These are phyloP conservation scores for Anticlea derivata DNA, from an alignment of 2,888 invertebrate species.

Conservation along the genomic window DNA sequence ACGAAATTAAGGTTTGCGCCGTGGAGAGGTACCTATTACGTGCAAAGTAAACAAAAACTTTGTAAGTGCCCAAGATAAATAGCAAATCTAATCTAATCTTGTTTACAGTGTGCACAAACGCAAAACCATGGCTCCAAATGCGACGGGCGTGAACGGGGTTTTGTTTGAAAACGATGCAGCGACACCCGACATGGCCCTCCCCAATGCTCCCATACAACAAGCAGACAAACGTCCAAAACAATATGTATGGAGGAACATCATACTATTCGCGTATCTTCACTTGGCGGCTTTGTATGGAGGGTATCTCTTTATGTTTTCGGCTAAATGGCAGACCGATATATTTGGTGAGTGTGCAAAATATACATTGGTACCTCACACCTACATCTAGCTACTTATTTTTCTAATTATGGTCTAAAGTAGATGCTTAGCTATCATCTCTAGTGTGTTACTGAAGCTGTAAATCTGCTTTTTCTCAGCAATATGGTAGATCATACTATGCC, in stretches of 20 bases:
- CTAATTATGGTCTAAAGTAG: too few species aligned
- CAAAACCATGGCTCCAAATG: constrained; percentile 72
- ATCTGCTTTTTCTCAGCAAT: too few species aligned
- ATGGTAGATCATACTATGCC: too few species aligned
- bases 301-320: constrained; percentile 88
- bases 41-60: constrained; percentile 24
- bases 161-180: constrained; percentile 76
- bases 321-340: constrained; percentile 87
- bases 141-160: constrained; percentile 71
- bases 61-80: constrained; percentile 8
- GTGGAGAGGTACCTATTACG: constrained; percentile 34
- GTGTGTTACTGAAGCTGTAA: too few species aligned
- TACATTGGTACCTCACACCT: too few species aligned
- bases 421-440: too few species aligned
- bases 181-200: constrained; percentile 72
- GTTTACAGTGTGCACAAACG: constrained; percentile 41
- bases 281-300: constrained; percentile 89
- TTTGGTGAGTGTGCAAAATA: constrained; percentile 88
- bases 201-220: constrained; percentile 62
- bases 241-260: constrained; percentile 93
- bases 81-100: constrained; percentile 25
- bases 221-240: constrained; percentile 83
- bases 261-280: constrained; percentile 91
- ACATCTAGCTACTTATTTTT: too few species aligned
- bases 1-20: constrained; percentile 42